Evolutionary conservation across 2,888 invertebrate species (phyloP).

Genomic region (Melinopterus prodromus): DNA sequence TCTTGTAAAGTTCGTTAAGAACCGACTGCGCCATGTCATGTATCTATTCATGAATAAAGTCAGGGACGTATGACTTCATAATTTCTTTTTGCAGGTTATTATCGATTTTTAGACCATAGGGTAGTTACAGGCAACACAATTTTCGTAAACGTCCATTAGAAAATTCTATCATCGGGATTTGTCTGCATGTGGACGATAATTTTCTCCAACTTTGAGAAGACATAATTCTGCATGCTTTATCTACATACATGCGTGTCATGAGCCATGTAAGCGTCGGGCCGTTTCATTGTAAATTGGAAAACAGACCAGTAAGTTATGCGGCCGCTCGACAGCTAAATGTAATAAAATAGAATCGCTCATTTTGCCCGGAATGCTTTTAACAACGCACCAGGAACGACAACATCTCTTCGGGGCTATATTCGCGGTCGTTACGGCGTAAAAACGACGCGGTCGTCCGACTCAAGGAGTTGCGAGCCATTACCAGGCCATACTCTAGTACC

Average conservation of each 20-base stretch:
- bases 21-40: too few relatives aligned
- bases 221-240: neutral
- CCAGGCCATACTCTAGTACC: neutral
- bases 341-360: neutral
- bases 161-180: too few relatives aligned
- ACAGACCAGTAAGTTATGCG: neutral
- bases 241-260: neutral
- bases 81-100: too few relatives aligned
- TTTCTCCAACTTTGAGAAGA: neutral
- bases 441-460: neutral
- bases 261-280: neutral
- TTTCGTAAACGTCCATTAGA: too few relatives aligned
- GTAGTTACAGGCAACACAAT: too few relatives aligned
- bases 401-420: conserved; percentile 25
- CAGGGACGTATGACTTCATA: too few relatives aligned
- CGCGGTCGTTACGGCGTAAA: conserved; percentile 6
- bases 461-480: conserved; percentile 4
- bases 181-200: neutral
- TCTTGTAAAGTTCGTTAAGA: too few relatives aligned
- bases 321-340: neutral
- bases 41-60: too few relatives aligned
- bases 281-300: neutral
- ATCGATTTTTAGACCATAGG: too few relatives aligned
- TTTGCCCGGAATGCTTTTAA: conserved; percentile 9
- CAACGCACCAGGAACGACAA: conserved; percentile 23